These are phyloP conservation scores for Gyrodactylus bullatarudis DNA, from an alignment of 1,140 invertebrate genomes.

Conservation along the genomic window DNA sequence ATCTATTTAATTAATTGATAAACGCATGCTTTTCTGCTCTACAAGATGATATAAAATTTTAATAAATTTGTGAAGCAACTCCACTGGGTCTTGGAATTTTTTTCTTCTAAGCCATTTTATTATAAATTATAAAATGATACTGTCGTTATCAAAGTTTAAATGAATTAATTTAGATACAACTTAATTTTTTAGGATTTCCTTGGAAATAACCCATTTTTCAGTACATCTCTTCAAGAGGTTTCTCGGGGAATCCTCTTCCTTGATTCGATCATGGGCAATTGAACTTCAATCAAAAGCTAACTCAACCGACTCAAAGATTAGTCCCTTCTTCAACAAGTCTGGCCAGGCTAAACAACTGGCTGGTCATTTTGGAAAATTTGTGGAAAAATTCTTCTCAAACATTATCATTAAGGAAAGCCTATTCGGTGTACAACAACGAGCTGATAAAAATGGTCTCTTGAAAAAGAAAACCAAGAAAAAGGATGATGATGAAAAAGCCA, in stretches of 20 bases:
- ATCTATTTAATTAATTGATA: too few species aligned
- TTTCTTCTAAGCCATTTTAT: too few species aligned
- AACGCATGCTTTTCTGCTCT: too few species aligned
- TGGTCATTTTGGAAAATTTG: background rate
- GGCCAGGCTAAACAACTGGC: background rate
- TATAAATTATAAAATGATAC: too few species aligned
- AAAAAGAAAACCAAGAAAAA: background rate
- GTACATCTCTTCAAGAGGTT: background rate
- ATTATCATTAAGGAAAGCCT: background rate
- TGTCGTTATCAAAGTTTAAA: too few species aligned
- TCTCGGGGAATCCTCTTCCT: background rate
- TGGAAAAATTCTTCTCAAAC: background rate
- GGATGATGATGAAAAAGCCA: background rate
- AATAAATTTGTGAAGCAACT: too few species aligned
- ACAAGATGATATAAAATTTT: too few species aligned
- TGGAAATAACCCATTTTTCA: background rate
- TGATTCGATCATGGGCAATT: background rate
- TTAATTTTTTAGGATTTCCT: background rate
- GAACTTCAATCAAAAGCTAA: background rate
- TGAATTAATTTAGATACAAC: too few species aligned
- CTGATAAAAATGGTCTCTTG: background rate
- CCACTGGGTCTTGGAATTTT: too few species aligned
- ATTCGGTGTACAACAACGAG: background rate
- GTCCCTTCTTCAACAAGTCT: background rate
- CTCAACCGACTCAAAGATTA: background rate